phyloP scores from a whole-genome alignment of 2,113 vertebrate species.

The Alligator sinensis region DNA sequence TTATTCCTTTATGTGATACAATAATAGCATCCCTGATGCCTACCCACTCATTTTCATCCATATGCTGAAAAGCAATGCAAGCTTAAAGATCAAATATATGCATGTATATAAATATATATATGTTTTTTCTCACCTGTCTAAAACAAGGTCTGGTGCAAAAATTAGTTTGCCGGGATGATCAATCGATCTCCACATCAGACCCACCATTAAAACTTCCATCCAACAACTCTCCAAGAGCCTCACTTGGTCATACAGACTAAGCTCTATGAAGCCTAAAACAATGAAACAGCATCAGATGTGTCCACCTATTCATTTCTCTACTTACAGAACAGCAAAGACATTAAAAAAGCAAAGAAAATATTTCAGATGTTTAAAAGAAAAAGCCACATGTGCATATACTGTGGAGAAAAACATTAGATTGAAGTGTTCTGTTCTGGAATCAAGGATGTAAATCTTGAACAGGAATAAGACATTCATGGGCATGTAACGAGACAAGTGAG shows the following conservation, averaged over 20 bases:
- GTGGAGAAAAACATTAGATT: neutral
- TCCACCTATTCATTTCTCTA: neutral
- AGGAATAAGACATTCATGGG: too few species aligned
- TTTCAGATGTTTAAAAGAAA: neutral
- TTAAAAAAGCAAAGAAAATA: slow-evolving; percentile 3
- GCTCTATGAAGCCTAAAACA: slow-evolving; percentile 90
- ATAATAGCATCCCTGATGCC: neutral
- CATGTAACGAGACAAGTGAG: too few species aligned
- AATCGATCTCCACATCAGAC: slow-evolving; percentile 97
- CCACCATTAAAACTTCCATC: slow-evolving; percentile 97
- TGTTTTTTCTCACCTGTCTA: slow-evolving; percentile 87
- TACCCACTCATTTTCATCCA: neutral
- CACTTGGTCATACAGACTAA: slow-evolving; percentile 92
- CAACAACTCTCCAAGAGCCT: slow-evolving; percentile 95
- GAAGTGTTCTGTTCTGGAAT: neutral
- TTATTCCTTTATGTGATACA: neutral
- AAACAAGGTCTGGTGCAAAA: slow-evolving; percentile 93
- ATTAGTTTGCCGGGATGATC: slow-evolving; percentile 96
- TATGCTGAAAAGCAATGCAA: neutral
- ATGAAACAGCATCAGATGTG: slow-evolving; percentile 40
- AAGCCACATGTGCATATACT: neutral
- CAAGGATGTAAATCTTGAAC: neutral
- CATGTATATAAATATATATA: neutral
- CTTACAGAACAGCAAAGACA: neutral
- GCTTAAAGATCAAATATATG: neutral